Percentiles rank a stretch among this genome's conserved stretches.
These are phyloP conservation scores for Hypomecis punctinalis DNA, from an alignment of 2,888 invertebrate genomes.

Conservation along the genomic window DNA sequence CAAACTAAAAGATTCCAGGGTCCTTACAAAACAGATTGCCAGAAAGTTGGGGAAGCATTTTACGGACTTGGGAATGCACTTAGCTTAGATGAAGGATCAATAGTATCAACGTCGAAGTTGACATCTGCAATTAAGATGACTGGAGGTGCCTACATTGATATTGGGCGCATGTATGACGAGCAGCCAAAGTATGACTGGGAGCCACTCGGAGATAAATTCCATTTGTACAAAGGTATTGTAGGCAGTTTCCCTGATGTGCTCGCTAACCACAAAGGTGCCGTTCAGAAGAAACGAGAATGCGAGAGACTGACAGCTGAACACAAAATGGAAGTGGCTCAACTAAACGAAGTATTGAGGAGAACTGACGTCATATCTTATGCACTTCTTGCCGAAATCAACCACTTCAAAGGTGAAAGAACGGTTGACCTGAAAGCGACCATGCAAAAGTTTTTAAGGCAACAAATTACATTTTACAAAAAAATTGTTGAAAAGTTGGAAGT, in stretches of 20 bases:
- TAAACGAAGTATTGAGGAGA: slow-evolving; percentile 92
- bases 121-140: slow-evolving; percentile 93
- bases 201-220: slow-evolving; percentile 95
- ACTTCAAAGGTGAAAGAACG: slow-evolving; percentile 95
- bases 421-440: slow-evolving; percentile 94
- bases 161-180: slow-evolving; percentile 95
- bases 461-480: slow-evolving; percentile 96
- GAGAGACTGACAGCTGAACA: slow-evolving; percentile 92
- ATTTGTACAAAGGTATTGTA: slow-evolving; percentile 97
- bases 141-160: slow-evolving; percentile 95
- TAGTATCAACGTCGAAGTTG: slow-evolving; percentile 87
- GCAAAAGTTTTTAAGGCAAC: slow-evolving; percentile 93
- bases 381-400: slow-evolving; percentile 96
- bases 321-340: slow-evolving; percentile 92
- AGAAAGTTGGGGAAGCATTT: slow-evolving; percentile 95
- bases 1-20: slow-evolving; percentile 95
- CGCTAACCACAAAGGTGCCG: slow-evolving; percentile 94
- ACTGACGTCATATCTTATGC: slow-evolving; percentile 97
- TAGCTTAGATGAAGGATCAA: slow-evolving; percentile 89
- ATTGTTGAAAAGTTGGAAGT: slow-evolving; percentile 89
- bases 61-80: slow-evolving; percentile 93
- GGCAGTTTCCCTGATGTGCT: slow-evolving; percentile 96
- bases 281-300: slow-evolving; percentile 95
- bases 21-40: slow-evolving; percentile 95
- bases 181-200: slow-evolving; percentile 96